Evolutionary conservation across 2,888 invertebrate genomes (phyloP).

Genomic region (Ethmia dodecea): DNA sequence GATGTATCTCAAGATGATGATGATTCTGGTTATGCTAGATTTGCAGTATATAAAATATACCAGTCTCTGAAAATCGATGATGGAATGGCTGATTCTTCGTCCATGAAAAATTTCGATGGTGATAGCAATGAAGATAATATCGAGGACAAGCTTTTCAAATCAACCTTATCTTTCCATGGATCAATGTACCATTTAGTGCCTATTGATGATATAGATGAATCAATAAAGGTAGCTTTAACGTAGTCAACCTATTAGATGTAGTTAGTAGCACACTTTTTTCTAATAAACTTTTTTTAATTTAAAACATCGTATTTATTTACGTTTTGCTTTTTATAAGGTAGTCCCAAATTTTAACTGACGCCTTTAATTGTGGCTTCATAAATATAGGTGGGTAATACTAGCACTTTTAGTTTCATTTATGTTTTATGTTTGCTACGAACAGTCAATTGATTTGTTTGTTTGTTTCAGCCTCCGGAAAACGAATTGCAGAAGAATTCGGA

Average conservation of each 20-base stretch:
- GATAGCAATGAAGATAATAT: conserved; percentile 27
- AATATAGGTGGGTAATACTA: conserved; percentile 8
- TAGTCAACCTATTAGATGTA: not conserved
- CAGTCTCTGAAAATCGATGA: conserved; percentile 43
- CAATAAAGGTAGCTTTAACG: conserved; percentile 40
- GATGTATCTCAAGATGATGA: conserved; percentile 36
- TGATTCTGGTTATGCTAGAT: conserved; percentile 46
- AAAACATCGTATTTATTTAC: not conserved
- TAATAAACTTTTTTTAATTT: not conserved
- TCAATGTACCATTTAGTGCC: conserved; percentile 53
- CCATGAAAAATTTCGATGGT: conserved; percentile 43
- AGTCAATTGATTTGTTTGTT: conserved; percentile 16
- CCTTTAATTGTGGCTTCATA: not conserved
- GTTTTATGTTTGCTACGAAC: not conserved
- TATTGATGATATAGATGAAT: conserved; percentile 37
- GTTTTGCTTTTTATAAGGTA: not conserved
- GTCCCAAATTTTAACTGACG: too few relatives aligned
- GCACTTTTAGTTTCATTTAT: not conserved
- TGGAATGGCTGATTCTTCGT: conserved; percentile 56
- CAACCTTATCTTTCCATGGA: conserved; percentile 31
- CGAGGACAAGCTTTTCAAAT: conserved; percentile 21
- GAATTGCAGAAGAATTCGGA: conserved; percentile 92
- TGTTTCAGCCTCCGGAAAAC: conserved; percentile 93
- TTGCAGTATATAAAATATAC: conserved; percentile 56
- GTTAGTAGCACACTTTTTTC: not conserved